Percentiles rank a stretch among this genome's conserved stretches.
phyloP scores from a whole-genome alignment of 2,888 invertebrate genomes.

The Eupithecia inturbata region DNA sequence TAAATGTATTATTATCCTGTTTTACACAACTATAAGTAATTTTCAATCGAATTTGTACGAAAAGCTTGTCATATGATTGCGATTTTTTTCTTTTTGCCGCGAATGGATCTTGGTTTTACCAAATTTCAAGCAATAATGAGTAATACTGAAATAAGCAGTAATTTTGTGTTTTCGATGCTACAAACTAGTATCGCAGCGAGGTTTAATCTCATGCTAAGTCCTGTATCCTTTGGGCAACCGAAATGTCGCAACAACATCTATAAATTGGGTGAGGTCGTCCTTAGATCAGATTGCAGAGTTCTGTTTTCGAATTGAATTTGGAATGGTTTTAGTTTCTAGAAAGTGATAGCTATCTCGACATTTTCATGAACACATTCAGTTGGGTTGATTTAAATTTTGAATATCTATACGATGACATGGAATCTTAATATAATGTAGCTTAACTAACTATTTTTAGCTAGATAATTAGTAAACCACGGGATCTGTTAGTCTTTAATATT shows the following conservation, averaged over 20 bases:
- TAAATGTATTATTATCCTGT: background rate
- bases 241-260: conserved; percentile 55
- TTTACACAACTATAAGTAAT: background rate
- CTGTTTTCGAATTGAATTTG: conserved; percentile 20
- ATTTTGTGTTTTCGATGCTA: background rate
- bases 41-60: background rate
- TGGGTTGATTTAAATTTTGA: conserved; percentile 1
- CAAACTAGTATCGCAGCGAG: background rate
- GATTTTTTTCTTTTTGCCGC: background rate
- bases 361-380: conserved; percentile 13
- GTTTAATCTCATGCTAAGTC: conserved; percentile 1
- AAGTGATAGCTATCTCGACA: conserved; percentile 15
- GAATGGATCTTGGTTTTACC: background rate
- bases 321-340: background rate
- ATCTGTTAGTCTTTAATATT: background rate
- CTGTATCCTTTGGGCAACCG: conserved; percentile 63
- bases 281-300: conserved; percentile 21
- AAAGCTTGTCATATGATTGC: background rate
- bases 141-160: background rate
- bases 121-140: background rate
- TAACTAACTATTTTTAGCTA: background rate
- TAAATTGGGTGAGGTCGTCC: conserved; percentile 21
- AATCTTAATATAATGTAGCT: background rate
- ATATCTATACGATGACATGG: background rate
- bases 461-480: background rate